A percentile compares a stretch with the other conserved stretches of the same genome.
These are phyloP conservation scores for Trinorchestia longiramus DNA, from an alignment of 1,140 invertebrate genomes.

Conservation along the genomic window DNA sequence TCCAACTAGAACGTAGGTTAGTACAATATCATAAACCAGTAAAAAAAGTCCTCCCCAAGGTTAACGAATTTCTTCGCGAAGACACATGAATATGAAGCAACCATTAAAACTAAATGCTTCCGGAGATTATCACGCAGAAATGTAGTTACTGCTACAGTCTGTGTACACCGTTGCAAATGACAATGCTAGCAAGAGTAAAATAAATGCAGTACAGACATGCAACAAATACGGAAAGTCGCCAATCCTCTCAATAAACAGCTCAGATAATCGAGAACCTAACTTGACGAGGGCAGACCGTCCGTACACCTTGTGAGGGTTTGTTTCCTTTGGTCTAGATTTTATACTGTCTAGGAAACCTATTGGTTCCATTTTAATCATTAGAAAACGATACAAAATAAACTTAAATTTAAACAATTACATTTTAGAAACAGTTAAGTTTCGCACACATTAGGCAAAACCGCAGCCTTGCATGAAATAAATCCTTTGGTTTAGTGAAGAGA, in stretches of 20 bases:
- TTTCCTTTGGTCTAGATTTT: too few relatives aligned
- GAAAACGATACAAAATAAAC: too few relatives aligned
- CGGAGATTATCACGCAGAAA: not conserved
- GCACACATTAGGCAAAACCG: too few relatives aligned
- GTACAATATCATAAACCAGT: not conserved
- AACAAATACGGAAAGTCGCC: not conserved
- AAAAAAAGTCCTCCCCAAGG: not conserved
- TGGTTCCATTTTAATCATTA: too few relatives aligned
- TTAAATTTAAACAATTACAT: too few relatives aligned
- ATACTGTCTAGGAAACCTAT: too few relatives aligned
- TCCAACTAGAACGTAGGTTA: not conserved
- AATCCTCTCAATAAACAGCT: not conserved
- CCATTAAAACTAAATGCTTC: not conserved
- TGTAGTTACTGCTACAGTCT: not conserved
- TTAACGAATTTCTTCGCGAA: not conserved
- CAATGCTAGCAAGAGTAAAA: not conserved
- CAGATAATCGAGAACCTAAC: not conserved
- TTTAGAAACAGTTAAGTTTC: too few relatives aligned
- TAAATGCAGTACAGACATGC: not conserved
- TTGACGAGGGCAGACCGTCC: too few relatives aligned
- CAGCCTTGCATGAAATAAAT: too few relatives aligned
- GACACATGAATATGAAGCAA: not conserved
- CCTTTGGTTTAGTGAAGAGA: too few relatives aligned
- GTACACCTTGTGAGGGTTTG: too few relatives aligned
- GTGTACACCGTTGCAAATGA: not conserved